phyloP scores from a whole-genome alignment of 2,888 invertebrate species.

The Tipula confusa region DNA sequence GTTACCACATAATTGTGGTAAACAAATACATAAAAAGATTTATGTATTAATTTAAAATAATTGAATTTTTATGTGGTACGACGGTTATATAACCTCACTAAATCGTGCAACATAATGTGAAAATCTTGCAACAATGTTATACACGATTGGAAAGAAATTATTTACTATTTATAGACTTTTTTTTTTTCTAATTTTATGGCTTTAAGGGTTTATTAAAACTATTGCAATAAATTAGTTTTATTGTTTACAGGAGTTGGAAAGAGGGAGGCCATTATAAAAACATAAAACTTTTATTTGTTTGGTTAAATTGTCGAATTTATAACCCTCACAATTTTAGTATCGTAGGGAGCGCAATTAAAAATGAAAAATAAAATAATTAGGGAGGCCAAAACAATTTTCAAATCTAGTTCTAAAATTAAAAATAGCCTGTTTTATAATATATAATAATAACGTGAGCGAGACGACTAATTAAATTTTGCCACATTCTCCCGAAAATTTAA shows the following conservation, averaged over 20 bases:
- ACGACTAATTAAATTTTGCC: too few species aligned
- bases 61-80: not conserved
- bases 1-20: not conserved
- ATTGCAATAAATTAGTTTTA: not conserved
- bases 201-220: not conserved
- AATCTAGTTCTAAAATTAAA: too few species aligned
- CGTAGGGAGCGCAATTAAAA: not conserved
- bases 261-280: not conserved
- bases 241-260: not conserved
- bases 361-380: not conserved
- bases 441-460: too few species aligned
- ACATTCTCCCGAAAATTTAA: too few species aligned
- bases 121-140: too few species aligned
- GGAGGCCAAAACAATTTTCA: not conserved
- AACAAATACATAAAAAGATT: not conserved
- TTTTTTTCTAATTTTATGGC: not conserved
- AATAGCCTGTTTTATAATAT: too few species aligned
- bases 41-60: not conserved
- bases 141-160: not conserved
- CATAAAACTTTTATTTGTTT: not conserved
- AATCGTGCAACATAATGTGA: not conserved
- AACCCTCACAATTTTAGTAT: not conserved
- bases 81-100: not conserved
- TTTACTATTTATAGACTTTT: not conserved
- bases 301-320: not conserved